phyloP scores from a whole-genome alignment of 2,113 vertebrate species.

The Myiopsitta monachus region DNA sequence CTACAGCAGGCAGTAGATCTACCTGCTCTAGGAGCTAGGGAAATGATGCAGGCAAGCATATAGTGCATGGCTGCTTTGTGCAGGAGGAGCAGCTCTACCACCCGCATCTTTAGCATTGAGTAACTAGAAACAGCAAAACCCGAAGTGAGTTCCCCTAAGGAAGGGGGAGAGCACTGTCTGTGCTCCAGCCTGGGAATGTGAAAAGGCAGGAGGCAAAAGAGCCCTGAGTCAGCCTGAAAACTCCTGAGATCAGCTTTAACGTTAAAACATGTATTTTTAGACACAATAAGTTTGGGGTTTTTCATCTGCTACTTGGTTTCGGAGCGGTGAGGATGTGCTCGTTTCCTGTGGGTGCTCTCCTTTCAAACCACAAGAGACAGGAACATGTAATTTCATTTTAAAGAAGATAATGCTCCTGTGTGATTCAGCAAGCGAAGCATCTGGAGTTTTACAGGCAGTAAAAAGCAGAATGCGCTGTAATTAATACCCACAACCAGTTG shows the following conservation, averaged over 20 bases:
- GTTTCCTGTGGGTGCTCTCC: background rate
- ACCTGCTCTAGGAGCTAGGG: background rate
- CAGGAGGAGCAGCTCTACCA: fast-evolving
- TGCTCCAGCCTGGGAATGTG: background rate
- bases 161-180: background rate
- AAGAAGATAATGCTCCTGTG: background rate
- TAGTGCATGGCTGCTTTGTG: fast-evolving
- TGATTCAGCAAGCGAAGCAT: background rate
- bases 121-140: background rate
- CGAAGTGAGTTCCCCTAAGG: too few relatives aligned
- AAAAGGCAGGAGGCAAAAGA: background rate
- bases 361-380: background rate
- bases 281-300: background rate
- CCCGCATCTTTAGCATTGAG: too few relatives aligned
- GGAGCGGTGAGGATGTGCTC: background rate
- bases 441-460: background rate
- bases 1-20: background rate
- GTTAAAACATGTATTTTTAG: background rate
- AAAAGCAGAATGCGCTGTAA: background rate
- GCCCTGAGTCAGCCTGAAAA: conserved; percentile 1
- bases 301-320: background rate
- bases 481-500: background rate
- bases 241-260: background rate
- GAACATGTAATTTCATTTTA: background rate
- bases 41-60: background rate